These are phyloP conservation scores for Peromyscus californicus DNA, from an alignment of 2,113 vertebrate genomes.

Conservation along the genomic window DNA sequence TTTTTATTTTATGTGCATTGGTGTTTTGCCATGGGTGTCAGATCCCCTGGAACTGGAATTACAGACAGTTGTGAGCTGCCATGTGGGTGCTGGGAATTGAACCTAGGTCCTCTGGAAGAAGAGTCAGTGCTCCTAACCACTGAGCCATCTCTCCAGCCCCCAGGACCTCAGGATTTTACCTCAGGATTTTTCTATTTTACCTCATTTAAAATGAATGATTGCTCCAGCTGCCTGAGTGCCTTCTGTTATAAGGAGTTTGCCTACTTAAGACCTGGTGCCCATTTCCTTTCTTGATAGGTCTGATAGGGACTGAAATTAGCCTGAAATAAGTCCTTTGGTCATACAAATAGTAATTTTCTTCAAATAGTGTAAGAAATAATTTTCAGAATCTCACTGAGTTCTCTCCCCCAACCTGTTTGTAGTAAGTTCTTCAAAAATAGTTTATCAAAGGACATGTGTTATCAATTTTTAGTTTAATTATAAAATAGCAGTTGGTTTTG, in stretches of 20 bases:
- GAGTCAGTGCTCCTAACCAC: too few relatives aligned
- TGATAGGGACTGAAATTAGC: not conserved
- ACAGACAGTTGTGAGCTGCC: too few relatives aligned
- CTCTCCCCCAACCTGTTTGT: not conserved
- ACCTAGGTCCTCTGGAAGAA: too few relatives aligned
- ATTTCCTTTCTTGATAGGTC: not conserved
- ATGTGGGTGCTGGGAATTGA: too few relatives aligned
- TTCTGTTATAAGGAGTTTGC: not conserved
- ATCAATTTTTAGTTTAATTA: not conserved
- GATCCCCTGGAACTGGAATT: too few relatives aligned
- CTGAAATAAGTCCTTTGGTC: not conserved
- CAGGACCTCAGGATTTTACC: too few relatives aligned
- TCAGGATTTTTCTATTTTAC: not conserved
- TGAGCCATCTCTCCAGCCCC: too few relatives aligned
- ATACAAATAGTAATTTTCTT: not conserved
- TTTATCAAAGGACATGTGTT: not conserved
- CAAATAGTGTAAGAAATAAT: conserved; percentile 25
- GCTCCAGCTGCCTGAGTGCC: not conserved
- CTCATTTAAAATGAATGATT: not conserved
- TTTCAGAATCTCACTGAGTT: not conserved
- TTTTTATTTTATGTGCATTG: too few relatives aligned
- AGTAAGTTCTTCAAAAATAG: conserved; percentile 34
- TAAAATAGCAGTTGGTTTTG: conserved; percentile 11
- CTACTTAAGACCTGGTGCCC: not conserved
- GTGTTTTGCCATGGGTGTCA: too few relatives aligned